Base-by-base conservation (phyloP, 2,888 invertebrate genomes). In the Eledona agricola region DNA sequence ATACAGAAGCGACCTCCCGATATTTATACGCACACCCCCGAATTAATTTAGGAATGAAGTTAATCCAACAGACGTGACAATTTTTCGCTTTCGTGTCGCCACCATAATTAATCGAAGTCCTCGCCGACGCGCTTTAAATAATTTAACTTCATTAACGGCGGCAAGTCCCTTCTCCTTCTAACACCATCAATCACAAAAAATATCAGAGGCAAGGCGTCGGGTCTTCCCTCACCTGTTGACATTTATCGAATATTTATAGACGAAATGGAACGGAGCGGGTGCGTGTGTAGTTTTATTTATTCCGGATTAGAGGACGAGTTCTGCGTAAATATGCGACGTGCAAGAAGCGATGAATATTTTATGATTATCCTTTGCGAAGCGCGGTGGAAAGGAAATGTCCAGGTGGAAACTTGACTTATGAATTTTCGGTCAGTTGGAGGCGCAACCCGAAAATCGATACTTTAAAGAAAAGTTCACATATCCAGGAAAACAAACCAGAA, bases 181-280 rank as follows among this genome's bases (percentile, higher is more conserved):
- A 5, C 19, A 5, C 19, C 19, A 4, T 19, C 19, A 19, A 19
- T 19, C 4, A 5, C 19, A 4, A 19, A 19, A 19, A n/a, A n/a
- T n/a, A n/a, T n/a, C n/a, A n/a, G n/a, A n/a, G n/a, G n/a, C n/a
- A n/a, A n/a, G n/a, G n/a, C n/a, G n/a, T n/a, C n/a, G n/a, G n/a
- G n/a, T n/a, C n/a, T n/a, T n/a, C n/a, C n/a, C n/a, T n/a, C 32
- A 40, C 32, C 38, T 38, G 40, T 40, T 32, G 25, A 9, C 15
- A 25, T 43, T 28, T 35, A n/a, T n/a, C n/a, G n/a, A 51, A 43
- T 51, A 37, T 51, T 43, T 51, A 51, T 26, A 29, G 11, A 22
- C n/a, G 23, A 37, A 22, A 22, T 28, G 35, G 20, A 19, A 51
- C 16, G 22, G 20, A 40, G 42, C 13, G 13, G n/a, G 9, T 26